Base-by-base conservation (phyloP, 1,140 invertebrate species). In the Panagrolaimus sp. region DNA sequence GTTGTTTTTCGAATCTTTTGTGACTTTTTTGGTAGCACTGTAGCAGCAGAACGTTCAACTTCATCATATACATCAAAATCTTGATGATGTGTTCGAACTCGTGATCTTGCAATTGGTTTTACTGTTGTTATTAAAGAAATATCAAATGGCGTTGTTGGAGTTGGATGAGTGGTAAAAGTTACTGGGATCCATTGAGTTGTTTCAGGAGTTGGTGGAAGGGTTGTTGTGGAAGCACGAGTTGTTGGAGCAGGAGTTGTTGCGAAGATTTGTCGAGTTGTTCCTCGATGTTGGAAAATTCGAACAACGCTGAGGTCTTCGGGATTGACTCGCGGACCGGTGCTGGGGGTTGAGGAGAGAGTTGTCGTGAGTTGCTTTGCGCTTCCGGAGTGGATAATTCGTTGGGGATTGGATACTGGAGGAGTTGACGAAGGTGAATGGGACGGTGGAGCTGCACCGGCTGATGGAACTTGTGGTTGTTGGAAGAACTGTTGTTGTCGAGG, bases 91-190 rank as follows among this genome's bases (percentile, higher is more conserved):
- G 51, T 57, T 8, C n/a, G 11, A 27, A 57, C 13, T 5, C 20
- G 51, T 20, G 20, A 25, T 11, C 4, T 20, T 25, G 51, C 13
- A 25, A 11, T n/a, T 8, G 51, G 51, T 25, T 20, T 1, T n/a
- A 16, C 14, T 4, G 31, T 38, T 38, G 51, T 25, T 5, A 57
- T 27, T n/a, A 57, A 16, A 57, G 4, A 4, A 4, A 25, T 27
- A 57, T 57, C 51, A 57, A 57, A 57, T 0, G 51, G 51, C 4
- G 51, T 25, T 11, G 51, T 57, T 13, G 51, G 51, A 4, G 51
- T 57, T 20, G 51, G 51, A 57, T 57, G 51, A 57, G 51, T 57
- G 9, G 51, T 23, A 16, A 57, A 57, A 57, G 51, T 57, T 9
- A 57, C 51, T n/a, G 20, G 20, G 13, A 57, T 16, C 51, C 51